Base-by-base conservation (phyloP, 2,797 vertebrate species). In the Melanotaenia trifasciata region DNA sequence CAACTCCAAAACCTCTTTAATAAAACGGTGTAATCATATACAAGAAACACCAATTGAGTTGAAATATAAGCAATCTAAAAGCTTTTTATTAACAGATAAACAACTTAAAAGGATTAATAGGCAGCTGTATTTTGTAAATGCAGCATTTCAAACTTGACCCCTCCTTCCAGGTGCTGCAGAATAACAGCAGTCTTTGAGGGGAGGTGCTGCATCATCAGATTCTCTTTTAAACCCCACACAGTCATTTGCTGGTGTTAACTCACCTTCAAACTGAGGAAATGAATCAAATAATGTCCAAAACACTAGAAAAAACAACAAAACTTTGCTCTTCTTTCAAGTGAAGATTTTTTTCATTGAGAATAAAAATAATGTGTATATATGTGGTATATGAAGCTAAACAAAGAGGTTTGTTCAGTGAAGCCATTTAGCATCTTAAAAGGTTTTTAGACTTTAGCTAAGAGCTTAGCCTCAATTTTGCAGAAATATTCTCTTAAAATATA, bases 401-500 rank as follows among this genome's bases (percentile, higher is more conserved):
- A 47, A 7, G 18, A 20, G 18, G 6, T 14, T 6, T 47, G 18
- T 47, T 47, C 43, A 47, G 43, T 47, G 43, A 47, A 47, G 43
- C n/a, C 50, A 22, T 22, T 51, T 10, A 51, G n/a, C 22, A 4
- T 54, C 3, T 54, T 28, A 56, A 5, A 28, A 56, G 7, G 0
- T 56, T 28, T 70, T 67, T 67, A 60, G 62, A 68, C 66, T 33
- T 68, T 38, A 28, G 26, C 69, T 78, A 76, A 67, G 53, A 32
- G 24, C 70, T 65, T 40, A 62, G 67, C 26, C 51, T 69, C 53
- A 43, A 33, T 59, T 18, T 64, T 69, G 80, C 64, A 77, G 64
- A 70, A 77, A 63, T 79, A 68, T 80, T 76, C 58, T 71, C 72
- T 74, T 74, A 75, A 72, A 83, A 65, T 62, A 56, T 50, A 70